phyloP scores from a whole-genome alignment of 2,888 invertebrate genomes.

The Yponomeuta plumbellus region DNA sequence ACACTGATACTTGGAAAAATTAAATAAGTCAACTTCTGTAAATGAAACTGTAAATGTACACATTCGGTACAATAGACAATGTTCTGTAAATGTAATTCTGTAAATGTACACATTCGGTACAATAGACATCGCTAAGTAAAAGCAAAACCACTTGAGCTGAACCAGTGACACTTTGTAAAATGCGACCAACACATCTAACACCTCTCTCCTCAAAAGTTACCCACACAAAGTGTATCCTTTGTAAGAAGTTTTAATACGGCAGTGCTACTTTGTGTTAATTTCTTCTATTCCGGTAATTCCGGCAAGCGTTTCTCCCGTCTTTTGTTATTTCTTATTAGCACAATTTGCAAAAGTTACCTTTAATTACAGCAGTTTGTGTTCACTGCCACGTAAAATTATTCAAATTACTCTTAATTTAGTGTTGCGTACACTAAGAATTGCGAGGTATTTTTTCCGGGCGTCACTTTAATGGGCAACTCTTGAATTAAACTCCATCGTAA shows the following conservation, averaged over 20 bases:
- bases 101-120: too few species aligned
- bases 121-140: not conserved
- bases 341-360: slow-evolving; percentile 49
- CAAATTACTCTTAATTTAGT: slow-evolving; percentile 66
- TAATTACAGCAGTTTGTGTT: slow-evolving; percentile 65
- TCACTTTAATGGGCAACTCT: slow-evolving; percentile 58
- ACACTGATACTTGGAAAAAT: too few species aligned
- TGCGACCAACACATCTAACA: not conserved
- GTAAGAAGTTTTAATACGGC: not conserved
- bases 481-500: slow-evolving; percentile 61
- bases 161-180: not conserved
- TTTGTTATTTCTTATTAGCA: slow-evolving; percentile 38
- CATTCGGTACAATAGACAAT: too few species aligned
- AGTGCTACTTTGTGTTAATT: slow-evolving; percentile 1
- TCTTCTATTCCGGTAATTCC: slow-evolving; percentile 11
- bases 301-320: slow-evolving; percentile 19
- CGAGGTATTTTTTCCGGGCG: slow-evolving; percentile 53
- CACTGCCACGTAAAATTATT: slow-evolving; percentile 67
- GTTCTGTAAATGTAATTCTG: too few species aligned
- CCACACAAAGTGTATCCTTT: not conserved
- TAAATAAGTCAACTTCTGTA: too few species aligned
- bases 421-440: slow-evolving; percentile 61
- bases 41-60: too few species aligned
- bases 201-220: not conserved
- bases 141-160: not conserved